Conservation (phyloP, 2,888 invertebrate species). For the Trachelus tabidus region DNA sequence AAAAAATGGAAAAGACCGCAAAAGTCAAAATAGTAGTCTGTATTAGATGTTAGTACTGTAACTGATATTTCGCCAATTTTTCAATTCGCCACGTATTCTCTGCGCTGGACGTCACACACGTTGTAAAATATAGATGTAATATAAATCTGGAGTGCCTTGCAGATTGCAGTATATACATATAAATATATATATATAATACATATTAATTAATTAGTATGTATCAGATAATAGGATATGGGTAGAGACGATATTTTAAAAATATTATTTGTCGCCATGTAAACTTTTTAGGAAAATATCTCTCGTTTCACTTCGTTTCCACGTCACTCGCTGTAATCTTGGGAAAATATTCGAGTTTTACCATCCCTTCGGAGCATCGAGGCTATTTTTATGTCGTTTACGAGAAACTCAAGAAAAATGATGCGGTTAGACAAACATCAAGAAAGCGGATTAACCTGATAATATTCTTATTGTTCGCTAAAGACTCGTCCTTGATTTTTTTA, state of each 20-base stretch:
- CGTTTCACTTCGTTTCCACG: background rate
- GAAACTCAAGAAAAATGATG: background rate
- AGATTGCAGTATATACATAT: conserved; percentile 60
- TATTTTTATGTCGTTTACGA: background rate
- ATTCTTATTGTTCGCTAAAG: background rate
- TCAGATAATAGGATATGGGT: conserved; percentile 44
- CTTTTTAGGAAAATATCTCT: background rate
- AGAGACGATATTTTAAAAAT: conserved; percentile 41
- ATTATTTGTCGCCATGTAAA: conserved; percentile 33
- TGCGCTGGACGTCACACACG: conserved; percentile 34
- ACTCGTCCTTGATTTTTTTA: background rate
- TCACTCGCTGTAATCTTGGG: background rate
- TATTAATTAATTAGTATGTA: conserved; percentile 42
- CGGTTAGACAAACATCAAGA: background rate
- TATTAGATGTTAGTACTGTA: background rate
- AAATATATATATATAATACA: conserved; percentile 41
- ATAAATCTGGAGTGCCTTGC: conserved; percentile 66
- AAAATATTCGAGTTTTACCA: background rate
- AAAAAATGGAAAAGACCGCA: background rate
- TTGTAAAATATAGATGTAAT: conserved; percentile 63
- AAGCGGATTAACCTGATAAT: background rate
- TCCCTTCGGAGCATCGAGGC: background rate
- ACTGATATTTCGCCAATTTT: background rate
- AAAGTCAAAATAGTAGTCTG: background rate
- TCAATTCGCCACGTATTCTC: conserved; percentile 23